Percentiles rank a stretch among this genome's conserved stretches.
phyloP scores from a whole-genome alignment of 2,888 invertebrate genomes.

The Drosophila mercatorum region DNA sequence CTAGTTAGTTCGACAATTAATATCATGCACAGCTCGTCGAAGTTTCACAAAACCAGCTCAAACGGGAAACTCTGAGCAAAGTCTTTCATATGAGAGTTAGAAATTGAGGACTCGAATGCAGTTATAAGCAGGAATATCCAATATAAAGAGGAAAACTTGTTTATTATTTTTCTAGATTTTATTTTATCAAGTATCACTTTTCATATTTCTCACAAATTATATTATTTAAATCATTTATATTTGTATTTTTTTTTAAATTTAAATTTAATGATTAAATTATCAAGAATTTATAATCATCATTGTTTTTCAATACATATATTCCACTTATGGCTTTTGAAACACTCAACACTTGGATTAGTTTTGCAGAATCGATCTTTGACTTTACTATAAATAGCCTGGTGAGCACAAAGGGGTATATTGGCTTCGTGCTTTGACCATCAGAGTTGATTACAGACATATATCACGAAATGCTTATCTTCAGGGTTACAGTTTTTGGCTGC shows the following conservation, averaged over 20 bases:
- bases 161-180: background rate
- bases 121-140: background rate
- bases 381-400: background rate
- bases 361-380: conserved; percentile 12
- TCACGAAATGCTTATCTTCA: background rate
- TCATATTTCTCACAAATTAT: background rate
- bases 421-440: background rate
- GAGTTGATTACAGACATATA: background rate
- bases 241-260: background rate
- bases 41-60: conserved; percentile 22
- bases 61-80: conserved; percentile 4
- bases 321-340: background rate
- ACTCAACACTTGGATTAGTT: conserved; percentile 1
- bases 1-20: conserved; percentile 37
- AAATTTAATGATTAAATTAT: background rate
- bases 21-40: background rate
- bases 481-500: background rate
- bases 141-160: background rate
- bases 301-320: background rate
- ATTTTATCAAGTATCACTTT: background rate
- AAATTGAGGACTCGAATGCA: background rate
- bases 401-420: background rate
- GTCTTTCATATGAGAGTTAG: background rate
- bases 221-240: background rate
- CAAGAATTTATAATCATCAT: conserved; percentile 5